Percentiles rank a stretch among this genome's conserved stretches.
These are phyloP conservation scores for Platichthys flesus DNA, from an alignment of 2,113 vertebrate species.

Conservation along the genomic window DNA sequence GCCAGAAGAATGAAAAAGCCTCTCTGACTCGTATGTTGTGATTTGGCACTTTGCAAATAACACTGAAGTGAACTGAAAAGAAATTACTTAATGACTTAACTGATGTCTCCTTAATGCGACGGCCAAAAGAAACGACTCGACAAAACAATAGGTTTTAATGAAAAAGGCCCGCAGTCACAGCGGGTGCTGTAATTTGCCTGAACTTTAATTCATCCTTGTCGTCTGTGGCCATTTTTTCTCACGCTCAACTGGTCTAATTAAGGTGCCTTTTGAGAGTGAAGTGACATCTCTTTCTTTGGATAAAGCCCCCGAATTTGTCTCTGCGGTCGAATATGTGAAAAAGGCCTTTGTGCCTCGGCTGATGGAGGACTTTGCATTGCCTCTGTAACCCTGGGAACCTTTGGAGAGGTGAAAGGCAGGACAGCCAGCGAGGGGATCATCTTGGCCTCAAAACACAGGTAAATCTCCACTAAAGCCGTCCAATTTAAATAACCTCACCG, in stretches of 20 bases:
- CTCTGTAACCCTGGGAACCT: slow-evolving; percentile 79
- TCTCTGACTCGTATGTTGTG: slow-evolving; percentile 14
- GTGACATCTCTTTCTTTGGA: slow-evolving; percentile 71
- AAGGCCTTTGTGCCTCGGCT: slow-evolving; percentile 59
- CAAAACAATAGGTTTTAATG: slow-evolving; percentile 43
- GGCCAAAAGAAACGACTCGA: slow-evolving; percentile 32
- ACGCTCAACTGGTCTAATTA: slow-evolving; percentile 71
- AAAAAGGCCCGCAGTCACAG: slow-evolving; percentile 36
- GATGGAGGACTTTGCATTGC: slow-evolving; percentile 65
- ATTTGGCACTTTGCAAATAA: background rate
- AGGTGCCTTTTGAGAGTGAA: slow-evolving; percentile 68
- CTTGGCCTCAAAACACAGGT: slow-evolving; percentile 77
- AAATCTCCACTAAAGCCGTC: slow-evolving; percentile 66
- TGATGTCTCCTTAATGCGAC: slow-evolving; percentile 37
- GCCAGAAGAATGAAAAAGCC: background rate
- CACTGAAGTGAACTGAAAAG: background rate
- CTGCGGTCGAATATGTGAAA: slow-evolving; percentile 67
- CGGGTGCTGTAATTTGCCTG: slow-evolving; percentile 60
- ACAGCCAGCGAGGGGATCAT: slow-evolving; percentile 79
- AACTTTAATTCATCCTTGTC: slow-evolving; percentile 66
- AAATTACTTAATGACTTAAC: slow-evolving; percentile 42
- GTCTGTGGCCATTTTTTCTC: slow-evolving; percentile 62
- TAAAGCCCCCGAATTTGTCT: slow-evolving; percentile 72
- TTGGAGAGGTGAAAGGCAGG: slow-evolving; percentile 78
- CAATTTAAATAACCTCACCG: slow-evolving; percentile 72